Percentiles rank a stretch among this genome's conserved stretches.
These are phyloP conservation scores for Siphlonurus alternatus DNA, from an alignment of 2,888 invertebrate species.

Conservation along the genomic window DNA sequence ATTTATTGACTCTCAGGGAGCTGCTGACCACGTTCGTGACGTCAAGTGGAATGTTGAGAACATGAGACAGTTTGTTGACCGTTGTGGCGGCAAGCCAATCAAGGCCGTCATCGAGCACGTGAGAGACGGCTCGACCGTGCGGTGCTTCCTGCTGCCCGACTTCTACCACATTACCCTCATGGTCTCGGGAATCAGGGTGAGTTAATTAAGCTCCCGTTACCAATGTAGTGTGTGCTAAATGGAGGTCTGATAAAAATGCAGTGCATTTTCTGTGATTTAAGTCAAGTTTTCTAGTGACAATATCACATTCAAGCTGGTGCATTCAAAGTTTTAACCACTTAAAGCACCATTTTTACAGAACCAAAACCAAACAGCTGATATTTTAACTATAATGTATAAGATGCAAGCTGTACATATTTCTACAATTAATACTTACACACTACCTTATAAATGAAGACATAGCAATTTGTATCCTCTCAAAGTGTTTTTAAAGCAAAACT, in stretches of 20 bases:
- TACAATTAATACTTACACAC: too few species aligned
- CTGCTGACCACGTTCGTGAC: conserved; percentile 50
- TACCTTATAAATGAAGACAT: too few species aligned
- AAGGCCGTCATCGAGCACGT: conserved; percentile 95
- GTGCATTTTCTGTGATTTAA: background rate
- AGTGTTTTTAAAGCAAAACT: too few species aligned
- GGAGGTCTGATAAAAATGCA: background rate
- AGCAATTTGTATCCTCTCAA: too few species aligned
- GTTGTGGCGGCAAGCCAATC: conserved; percentile 67
- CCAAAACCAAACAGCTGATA: too few species aligned
- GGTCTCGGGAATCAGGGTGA: conserved; percentile 81
- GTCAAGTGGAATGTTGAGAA: conserved; percentile 84
- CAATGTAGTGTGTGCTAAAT: background rate
- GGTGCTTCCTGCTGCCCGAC: conserved; percentile 79
- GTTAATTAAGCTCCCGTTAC: conserved; percentile 18
- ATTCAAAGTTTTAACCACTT: too few species aligned
- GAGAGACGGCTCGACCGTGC: conserved; percentile 88
- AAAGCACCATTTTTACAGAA: too few species aligned
- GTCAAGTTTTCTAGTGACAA: background rate
- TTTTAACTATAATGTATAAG: too few species aligned
- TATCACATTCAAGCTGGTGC: background rate
- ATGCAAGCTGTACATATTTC: too few species aligned
- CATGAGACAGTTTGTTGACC: conserved; percentile 65
- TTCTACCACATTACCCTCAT: conserved; percentile 85
- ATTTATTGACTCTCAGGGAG: background rate